phyloP scores from a whole-genome alignment of 2,888 invertebrate genomes.

The Arenicola marina region DNA sequence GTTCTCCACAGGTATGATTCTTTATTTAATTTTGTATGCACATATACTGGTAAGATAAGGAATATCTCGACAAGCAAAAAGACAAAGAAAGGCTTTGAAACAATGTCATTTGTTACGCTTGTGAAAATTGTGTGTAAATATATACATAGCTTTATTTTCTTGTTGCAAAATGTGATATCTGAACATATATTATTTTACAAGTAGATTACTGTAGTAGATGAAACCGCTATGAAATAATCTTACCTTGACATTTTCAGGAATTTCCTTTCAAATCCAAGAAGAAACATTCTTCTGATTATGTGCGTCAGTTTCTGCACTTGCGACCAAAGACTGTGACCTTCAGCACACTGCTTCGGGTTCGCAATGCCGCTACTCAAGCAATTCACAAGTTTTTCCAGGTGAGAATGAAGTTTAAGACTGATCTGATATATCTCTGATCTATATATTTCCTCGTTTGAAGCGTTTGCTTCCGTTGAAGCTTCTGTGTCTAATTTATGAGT shows the following conservation, averaged over 20 bases:
- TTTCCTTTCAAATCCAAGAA: neutral
- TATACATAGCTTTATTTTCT: neutral
- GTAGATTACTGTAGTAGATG: too few species aligned
- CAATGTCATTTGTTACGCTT: too few species aligned
- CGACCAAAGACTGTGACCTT: neutral
- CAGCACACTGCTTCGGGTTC: neutral
- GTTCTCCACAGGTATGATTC: neutral
- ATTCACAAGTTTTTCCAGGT: neutral
- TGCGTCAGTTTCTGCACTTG: neutral
- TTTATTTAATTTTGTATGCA: neutral
- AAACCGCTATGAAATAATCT: too few species aligned
- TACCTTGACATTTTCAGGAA: neutral
- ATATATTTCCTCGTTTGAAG: too few species aligned
- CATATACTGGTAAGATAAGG: too few species aligned
- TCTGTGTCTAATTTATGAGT: too few species aligned
- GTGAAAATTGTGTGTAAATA: neutral
- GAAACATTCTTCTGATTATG: neutral
- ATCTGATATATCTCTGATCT: too few species aligned
- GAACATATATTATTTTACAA: too few species aligned
- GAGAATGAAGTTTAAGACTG: too few species aligned
- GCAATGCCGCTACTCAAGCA: neutral
- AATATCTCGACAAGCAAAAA: too few species aligned
- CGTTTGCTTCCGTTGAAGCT: too few species aligned
- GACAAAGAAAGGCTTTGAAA: too few species aligned
- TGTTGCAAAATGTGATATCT: neutral